Conservation (phyloP, 2,797 vertebrate species). For the Myripristis jacobus region DNA sequence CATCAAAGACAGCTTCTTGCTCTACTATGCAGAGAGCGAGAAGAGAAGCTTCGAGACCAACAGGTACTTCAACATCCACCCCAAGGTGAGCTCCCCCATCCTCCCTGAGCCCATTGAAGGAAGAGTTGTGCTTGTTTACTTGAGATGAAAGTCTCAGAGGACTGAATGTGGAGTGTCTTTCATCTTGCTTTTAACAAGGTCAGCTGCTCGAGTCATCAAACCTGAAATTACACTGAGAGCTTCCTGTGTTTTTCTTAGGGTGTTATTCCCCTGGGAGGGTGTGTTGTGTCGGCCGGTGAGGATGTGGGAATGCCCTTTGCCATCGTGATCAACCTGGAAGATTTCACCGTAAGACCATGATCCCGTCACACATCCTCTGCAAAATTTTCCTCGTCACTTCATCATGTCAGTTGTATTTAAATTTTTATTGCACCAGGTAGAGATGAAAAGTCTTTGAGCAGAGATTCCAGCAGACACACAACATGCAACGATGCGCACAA, state of each 20-base stretch:
- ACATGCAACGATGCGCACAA: not conserved
- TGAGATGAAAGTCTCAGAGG: too few species aligned
- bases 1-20: conserved; percentile 98
- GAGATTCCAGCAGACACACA: not conserved
- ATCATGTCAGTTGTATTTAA: not conserved
- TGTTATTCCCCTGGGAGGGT: conserved; percentile 94
- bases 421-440: not conserved
- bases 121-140: too few species aligned
- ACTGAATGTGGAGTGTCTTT: too few species aligned
- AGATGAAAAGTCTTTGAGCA: not conserved
- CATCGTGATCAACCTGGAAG: conserved; percentile 93
- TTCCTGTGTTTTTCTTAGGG: conserved; percentile 80
- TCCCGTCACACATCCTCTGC: not conserved
- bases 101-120: not conserved
- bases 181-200: too few species aligned
- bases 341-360: conserved; percentile 89
- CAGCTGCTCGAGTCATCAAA: too few species aligned
- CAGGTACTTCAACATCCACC: conserved; percentile 96
- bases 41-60: conserved; percentile 95
- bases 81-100: conserved; percentile 87
- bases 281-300: conserved; percentile 90
- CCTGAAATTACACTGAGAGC: not conserved
- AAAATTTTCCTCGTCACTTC: not conserved
- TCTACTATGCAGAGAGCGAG: conserved; percentile 96
- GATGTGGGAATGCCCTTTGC: conserved; percentile 94